Conservation (phyloP, 92 coral and sea anemone species). For the Palythoa heliodiscus region DNA sequence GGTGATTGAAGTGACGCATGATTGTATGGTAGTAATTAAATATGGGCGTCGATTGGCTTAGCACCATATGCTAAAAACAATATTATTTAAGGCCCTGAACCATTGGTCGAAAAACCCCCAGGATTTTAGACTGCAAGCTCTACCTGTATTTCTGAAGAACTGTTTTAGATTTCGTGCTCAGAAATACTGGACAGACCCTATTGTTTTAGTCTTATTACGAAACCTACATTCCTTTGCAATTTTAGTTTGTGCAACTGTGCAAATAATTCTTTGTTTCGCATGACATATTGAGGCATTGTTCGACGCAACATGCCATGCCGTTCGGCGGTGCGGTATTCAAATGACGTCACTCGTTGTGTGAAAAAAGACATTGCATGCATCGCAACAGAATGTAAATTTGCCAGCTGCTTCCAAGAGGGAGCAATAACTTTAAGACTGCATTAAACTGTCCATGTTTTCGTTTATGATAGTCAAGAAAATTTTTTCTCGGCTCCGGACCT, state of each 20-base stretch:
- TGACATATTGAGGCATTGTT: neutral
- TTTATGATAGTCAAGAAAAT: too few relatives aligned
- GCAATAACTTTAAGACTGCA: too few relatives aligned
- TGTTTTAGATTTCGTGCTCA: neutral
- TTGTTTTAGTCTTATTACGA: too few relatives aligned
- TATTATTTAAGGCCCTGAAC: constrained; percentile 8
- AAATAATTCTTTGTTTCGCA: neutral
- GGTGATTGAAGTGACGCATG: constrained; percentile 38
- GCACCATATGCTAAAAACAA: neutral
- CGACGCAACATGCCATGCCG: neutral
- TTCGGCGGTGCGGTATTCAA: neutral
- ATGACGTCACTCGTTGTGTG: constrained; percentile 9
- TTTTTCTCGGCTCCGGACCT: too few relatives aligned
- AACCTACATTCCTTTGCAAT: neutral
- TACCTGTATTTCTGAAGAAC: neutral
- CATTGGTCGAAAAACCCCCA: neutral
- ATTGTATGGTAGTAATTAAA: neutral
- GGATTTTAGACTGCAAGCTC: neutral
- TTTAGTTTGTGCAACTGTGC: neutral
- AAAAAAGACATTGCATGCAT: too few relatives aligned
- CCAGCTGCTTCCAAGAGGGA: too few relatives aligned
- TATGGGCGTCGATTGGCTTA: constrained; percentile 27
- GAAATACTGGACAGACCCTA: neutral
- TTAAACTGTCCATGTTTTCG: too few relatives aligned
- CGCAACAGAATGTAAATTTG: too few relatives aligned